Evolutionary conservation across 2,888 invertebrate species (phyloP).

Genomic region (Crepidodera aurea): DNA sequence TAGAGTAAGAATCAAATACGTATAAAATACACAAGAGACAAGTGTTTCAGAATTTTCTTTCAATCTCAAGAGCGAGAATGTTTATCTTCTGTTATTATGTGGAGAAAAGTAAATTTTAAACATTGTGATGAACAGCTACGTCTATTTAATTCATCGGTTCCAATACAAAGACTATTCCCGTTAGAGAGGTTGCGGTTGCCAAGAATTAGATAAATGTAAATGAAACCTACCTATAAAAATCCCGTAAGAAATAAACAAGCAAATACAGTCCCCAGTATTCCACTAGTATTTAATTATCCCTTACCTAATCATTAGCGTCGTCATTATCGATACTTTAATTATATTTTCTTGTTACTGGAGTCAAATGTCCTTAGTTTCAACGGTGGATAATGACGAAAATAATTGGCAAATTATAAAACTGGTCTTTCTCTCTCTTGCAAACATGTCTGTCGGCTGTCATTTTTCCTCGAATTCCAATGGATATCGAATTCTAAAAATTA

Average conservation of each 20-base stretch:
- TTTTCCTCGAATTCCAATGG: conserved; percentile 32
- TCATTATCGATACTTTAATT: conserved; percentile 32
- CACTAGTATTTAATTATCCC: conserved; percentile 16
- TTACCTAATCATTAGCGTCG: conserved; percentile 27
- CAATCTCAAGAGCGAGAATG: too few species aligned
- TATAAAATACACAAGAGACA: too few species aligned
- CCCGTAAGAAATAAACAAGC: background rate
- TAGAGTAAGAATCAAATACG: too few species aligned
- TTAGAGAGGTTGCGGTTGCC: too few species aligned
- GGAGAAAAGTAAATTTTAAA: too few species aligned
- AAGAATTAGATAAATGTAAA: too few species aligned
- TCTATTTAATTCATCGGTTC: too few species aligned
- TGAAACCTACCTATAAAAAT: background rate
- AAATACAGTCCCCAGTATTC: background rate
- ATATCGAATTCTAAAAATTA: conserved; percentile 30
- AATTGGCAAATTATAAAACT: conserved; percentile 40
- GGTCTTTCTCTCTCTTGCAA: conserved; percentile 17
- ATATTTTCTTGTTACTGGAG: conserved; percentile 28
- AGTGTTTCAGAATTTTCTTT: too few species aligned
- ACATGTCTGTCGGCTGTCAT: conserved; percentile 21
- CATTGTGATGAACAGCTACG: too few species aligned
- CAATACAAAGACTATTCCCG: too few species aligned
- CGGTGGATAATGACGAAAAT: conserved; percentile 33
- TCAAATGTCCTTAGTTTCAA: conserved; percentile 24
- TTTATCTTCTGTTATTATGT: too few species aligned